Base-by-base conservation (phyloP, 2,888 invertebrate genomes). In the Druceiella hillmani region DNA sequence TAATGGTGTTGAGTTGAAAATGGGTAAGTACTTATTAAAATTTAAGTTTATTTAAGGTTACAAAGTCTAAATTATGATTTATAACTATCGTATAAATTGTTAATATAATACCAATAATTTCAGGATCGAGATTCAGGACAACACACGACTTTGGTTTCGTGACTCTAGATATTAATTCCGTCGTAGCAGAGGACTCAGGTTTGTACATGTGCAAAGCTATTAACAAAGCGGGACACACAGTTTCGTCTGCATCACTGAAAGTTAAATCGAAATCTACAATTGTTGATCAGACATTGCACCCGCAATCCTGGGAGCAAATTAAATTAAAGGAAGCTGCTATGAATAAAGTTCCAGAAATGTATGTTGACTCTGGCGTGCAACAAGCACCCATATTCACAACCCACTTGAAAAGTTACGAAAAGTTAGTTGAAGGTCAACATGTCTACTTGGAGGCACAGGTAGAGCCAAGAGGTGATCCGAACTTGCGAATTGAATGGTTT, bases 381-480 rank as follows among this genome's bases (percentile, higher is more conserved):
- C 88, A 93, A 62, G 90, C 94, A 30, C 95, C 95, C 15, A 91
- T 93, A n/a, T 95, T 95, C 57, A 93, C 91, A 3, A 91, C 89
- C 14, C 93, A 94, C 55, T 75, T 95, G 35, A 79, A 87, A 64
- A 86, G 87, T 62, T 81, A 77, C 54, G 90, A 90, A 53, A 86
- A 86, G 54, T 68, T 91, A 3, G 75, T 81, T 41, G 92, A 93
- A 74, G 88, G 89, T 4, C 87, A 90, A 59, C 87, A 87, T 55
- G 84, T 92, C 2, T 81, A 83, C 52, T 62, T 93, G 36, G 91
- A 92, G 64, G 92, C 90, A 33, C 89, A 89, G 62, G 90, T 93
- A 7, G 91, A 92, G 55, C 93, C 93, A 7, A 76, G 89, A 49
- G 84, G 87, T 4, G 92, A 92, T 71, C 88, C 91, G 1, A 86